Base-by-base conservation (phyloP, 2,888 invertebrate species). In the Lochmaea crataegi region DNA sequence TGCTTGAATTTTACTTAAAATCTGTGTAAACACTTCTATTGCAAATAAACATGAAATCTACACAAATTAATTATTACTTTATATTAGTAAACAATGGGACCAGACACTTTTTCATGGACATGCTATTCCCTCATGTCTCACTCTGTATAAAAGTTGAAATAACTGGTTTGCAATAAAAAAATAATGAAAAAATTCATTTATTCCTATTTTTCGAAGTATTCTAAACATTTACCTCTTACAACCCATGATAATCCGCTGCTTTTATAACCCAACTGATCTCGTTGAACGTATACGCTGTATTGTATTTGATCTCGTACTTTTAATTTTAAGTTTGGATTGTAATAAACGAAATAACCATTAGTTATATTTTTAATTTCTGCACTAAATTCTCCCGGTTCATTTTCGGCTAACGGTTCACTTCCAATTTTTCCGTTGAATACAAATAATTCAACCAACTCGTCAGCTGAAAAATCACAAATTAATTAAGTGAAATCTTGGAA, bases 371-470 rank as follows among this genome's bases (percentile, higher is more conserved):
- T 82, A 0, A 90, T 84, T 73, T 91, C 90, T 0, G 88, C 89
- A 0, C 84, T 82, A 53, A 90, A 88, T 2, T 88, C 85, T 0
- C 93, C 93, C 0, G 87, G 86, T 67, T 89, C 88, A 9, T 85
- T 86, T 2, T 83, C 82, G 5, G 58, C 60, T 72, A 93, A 90
- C 0, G 82, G 81, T 38, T 88, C 86, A 83, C 93, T 93, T 16
- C 53, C 53, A 0, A 91, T 80, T 76, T 91, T 91, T 0, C 90
- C 92, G 85, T 93, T 91, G 83, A 93, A 92, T 0, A 88, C 90
- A 80, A 93, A 92, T 7, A 90, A 82, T 65, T 86, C 85, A 0
- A 91, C 79, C 1, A 89, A 90, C 2, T 87, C 82, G 32, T 85
- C 85, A 83, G 90, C 93, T 88, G 75, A 68, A 32, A 32, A 32